Percentiles rank a stretch among this genome's conserved stretches.
These are phyloP conservation scores for Cavia porcellus DNA, from an alignment of 2,113 vertebrate species.

Conservation along the genomic window DNA sequence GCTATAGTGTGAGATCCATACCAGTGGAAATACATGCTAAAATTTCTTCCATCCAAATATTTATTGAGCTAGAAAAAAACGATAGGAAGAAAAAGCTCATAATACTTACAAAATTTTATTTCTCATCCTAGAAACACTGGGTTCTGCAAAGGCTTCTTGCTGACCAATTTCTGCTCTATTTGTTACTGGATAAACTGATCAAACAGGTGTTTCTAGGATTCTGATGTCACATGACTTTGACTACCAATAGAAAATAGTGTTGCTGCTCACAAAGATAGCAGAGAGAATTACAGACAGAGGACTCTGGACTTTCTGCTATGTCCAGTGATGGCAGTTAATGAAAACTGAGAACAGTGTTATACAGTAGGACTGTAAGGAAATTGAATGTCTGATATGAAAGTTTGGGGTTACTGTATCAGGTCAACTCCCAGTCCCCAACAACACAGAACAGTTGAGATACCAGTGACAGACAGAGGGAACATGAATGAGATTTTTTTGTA, in stretches of 20 bases:
- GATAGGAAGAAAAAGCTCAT: background rate
- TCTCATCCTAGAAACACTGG: background rate
- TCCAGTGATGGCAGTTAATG: background rate
- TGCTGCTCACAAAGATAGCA: background rate
- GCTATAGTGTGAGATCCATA: background rate
- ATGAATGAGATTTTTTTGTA: background rate
- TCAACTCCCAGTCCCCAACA: background rate
- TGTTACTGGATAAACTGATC: slow-evolving; percentile 18
- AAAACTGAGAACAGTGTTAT: background rate
- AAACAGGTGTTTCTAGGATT: background rate
- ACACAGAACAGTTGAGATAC: background rate
- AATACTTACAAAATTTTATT: background rate
- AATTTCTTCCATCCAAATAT: background rate
- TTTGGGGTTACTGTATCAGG: background rate
- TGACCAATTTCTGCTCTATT: background rate
- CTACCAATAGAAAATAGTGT: background rate
- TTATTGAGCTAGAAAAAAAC: background rate
- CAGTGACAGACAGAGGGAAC: background rate
- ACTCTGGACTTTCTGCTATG: background rate
- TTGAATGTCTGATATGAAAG: background rate
- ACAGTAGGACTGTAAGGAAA: background rate
- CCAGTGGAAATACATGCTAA: background rate
- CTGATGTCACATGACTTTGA: background rate
- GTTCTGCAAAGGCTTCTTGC: background rate
- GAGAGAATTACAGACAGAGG: background rate